These are phyloP conservation scores for Vannuccia rotundouncinata DNA, from an alignment of 2,888 invertebrate genomes.

Conservation along the genomic window DNA sequence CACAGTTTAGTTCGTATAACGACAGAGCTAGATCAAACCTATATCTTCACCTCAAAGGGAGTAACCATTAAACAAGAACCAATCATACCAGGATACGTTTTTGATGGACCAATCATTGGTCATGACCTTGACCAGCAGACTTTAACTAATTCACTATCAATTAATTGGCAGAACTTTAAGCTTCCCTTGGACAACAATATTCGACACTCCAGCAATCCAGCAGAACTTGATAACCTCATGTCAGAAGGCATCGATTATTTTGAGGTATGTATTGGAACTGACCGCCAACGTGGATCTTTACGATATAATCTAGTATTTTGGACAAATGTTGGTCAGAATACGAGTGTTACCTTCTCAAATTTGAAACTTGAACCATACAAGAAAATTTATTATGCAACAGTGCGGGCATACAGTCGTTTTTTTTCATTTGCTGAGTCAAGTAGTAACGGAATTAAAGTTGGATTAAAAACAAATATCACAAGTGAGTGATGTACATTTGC, in stretches of 20 bases:
- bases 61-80: background rate
- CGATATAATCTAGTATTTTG: background rate
- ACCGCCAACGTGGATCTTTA: background rate
- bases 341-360: background rate
- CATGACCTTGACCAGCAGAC: background rate
- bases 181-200: background rate
- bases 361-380: background rate
- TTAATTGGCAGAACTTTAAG: background rate
- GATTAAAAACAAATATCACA: background rate
- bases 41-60: background rate
- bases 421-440: background rate
- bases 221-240: background rate
- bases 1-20: background rate
- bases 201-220: slow-evolving; percentile 3
- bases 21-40: background rate
- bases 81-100: background rate
- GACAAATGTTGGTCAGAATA: background rate
- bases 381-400: slow-evolving; percentile 15
- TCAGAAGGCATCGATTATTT: background rate
- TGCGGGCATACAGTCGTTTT: background rate
- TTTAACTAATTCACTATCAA: background rate
- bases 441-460: slow-evolving; percentile 12
- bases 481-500: slow-evolving; percentile 20
- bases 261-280: slow-evolving; percentile 11
- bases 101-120: slow-evolving; percentile 15